Evolutionary conservation across 2,888 invertebrate species (phyloP).

Genomic region (Dusona sp.): DNA sequence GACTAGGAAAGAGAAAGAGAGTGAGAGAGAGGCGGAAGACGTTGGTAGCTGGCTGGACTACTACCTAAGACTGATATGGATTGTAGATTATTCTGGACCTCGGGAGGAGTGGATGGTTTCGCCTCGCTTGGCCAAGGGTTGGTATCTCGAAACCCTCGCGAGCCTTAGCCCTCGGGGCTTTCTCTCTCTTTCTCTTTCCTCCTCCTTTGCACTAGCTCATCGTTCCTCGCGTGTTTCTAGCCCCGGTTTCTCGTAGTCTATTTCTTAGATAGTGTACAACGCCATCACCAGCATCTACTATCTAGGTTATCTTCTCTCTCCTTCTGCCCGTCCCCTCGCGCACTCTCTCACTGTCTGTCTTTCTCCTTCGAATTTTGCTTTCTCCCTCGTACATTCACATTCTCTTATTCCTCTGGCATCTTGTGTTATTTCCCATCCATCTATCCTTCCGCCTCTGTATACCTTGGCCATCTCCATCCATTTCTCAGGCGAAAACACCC

Average conservation of each 20-base stretch:
- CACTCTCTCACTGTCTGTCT: slow-evolving; percentile 34
- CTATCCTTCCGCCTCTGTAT: slow-evolving; percentile 56
- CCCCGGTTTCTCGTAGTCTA: slow-evolving; percentile 56
- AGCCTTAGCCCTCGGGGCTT: slow-evolving; percentile 62
- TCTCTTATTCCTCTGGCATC: slow-evolving; percentile 58
- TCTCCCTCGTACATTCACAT: slow-evolving; percentile 60
- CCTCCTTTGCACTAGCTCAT: slow-evolving; percentile 70
- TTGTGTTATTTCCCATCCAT: slow-evolving; percentile 59
- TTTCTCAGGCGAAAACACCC: slow-evolving; percentile 63
- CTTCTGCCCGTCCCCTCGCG: slow-evolving; percentile 25
- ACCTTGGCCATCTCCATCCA: slow-evolving; percentile 72
- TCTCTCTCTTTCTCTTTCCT: slow-evolving; percentile 68
- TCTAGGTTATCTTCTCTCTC: slow-evolving; percentile 55
- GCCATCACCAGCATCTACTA: slow-evolving; percentile 55
- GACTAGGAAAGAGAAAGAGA: slow-evolving; percentile 64
- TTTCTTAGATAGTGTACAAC: slow-evolving; percentile 60
- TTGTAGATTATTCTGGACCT: slow-evolving; percentile 85
- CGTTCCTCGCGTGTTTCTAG: slow-evolving; percentile 63
- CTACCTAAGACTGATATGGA: slow-evolving; percentile 84
- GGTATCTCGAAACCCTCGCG: slow-evolving; percentile 78
- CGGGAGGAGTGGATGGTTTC: slow-evolving; percentile 78
- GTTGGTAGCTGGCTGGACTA: slow-evolving; percentile 76
- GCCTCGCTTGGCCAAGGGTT: slow-evolving; percentile 82
- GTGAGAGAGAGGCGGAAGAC: slow-evolving; percentile 31
- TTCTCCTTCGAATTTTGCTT: slow-evolving; percentile 61